Evolutionary conservation across 2,797 vertebrate species (phyloP), one percentile per base, ranked within the genome.

Genomic region (Karalla daura): DNA sequence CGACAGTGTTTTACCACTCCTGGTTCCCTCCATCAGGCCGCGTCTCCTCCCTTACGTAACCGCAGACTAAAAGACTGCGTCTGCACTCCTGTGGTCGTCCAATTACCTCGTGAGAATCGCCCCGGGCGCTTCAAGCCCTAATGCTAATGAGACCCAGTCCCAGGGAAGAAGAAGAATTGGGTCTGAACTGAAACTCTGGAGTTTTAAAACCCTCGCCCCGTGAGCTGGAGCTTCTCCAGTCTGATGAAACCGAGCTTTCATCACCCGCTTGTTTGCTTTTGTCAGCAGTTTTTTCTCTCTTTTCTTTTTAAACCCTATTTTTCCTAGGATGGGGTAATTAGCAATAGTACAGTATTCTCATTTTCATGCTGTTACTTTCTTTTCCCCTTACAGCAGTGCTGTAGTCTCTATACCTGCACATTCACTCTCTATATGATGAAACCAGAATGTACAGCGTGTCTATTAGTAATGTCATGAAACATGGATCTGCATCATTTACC

Each of bases 211-310:
- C 12, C 2, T 9, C 17, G 9, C 39, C 44, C 13, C n/a, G 11
- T 21, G 46, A 50, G 5, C 15, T 25, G 2, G 4, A 49, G 28
- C 30, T 44, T 25, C 40, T 35, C 52, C 13, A 8, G n/a, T 17
- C 43, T 23, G 32, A 50, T 33, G 32, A 37, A 17, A 43, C 25
- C 5, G 11, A 8, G 49, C 36, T 64, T 69, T 63, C 33, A 40
- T 68, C 28, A 41, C 15, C 20, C 5, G 15, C 47, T 66, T 18
- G 25, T 5, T 30, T 5, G 20, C 17, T 47, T 47, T 47, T 47
- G 28, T 67, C 36, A 33, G 27, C 44, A 39, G 24, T 44, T 58
- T 50, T 43, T n/a, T n/a, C n/a, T n/a, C n/a, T n/a, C n/a, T n/a
- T n/a, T n/a, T n/a, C n/a, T n/a, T n/a, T n/a, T n/a, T n/a, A n/a